phyloP scores from a whole-genome alignment of 2,113 vertebrate species.

The Manacus vitellinus region DNA sequence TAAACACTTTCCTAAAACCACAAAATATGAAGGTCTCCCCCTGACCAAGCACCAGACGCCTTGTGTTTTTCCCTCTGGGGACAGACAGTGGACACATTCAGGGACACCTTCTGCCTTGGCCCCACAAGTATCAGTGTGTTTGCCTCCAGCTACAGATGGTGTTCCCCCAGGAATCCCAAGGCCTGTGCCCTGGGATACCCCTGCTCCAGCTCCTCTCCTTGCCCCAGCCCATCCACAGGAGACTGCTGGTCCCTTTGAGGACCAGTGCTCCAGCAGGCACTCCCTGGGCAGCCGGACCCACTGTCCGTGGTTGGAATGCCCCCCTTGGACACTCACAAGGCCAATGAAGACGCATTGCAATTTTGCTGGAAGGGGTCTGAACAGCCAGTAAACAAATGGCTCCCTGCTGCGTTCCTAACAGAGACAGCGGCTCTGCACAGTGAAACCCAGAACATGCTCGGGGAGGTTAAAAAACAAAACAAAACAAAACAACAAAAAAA shows the following conservation, averaged over 20 bases:
- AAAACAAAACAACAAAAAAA: not conserved
- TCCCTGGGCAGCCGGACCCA: not conserved
- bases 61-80: not conserved
- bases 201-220: accelerated
- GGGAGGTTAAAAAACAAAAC: not conserved
- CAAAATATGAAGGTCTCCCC: accelerated
- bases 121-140: accelerated
- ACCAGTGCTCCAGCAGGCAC: accelerated
- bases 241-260: accelerated
- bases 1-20: not conserved
- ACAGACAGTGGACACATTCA: accelerated
- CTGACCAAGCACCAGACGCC: not conserved
- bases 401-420: not conserved
- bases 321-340: accelerated
- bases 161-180: accelerated
- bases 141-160: accelerated
- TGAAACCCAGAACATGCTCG: not conserved
- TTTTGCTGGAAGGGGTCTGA: not conserved
- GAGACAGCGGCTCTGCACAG: not conserved
- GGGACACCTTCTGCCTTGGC: not conserved
- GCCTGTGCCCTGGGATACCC: accelerated
- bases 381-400: not conserved
- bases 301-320: accelerated
- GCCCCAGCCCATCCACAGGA: not conserved
- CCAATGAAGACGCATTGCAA: accelerated